Conservation (phyloP, 2,797 vertebrate species). For the Sebastes iracundus region DNA sequence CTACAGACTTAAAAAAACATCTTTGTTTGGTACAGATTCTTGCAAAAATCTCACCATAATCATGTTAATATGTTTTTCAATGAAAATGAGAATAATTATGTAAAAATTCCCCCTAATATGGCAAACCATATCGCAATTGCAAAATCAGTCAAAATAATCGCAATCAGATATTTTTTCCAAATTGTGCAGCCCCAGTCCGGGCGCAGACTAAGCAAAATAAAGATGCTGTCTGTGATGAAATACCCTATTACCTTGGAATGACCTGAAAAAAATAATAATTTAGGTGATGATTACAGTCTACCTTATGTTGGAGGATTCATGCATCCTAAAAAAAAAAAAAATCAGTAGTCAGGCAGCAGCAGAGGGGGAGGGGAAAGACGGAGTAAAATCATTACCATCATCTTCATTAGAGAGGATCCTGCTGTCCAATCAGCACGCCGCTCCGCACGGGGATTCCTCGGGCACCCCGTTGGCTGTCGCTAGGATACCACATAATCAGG, state of each 20-base stretch:
- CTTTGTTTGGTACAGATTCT: too few species aligned
- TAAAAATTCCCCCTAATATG: too few species aligned
- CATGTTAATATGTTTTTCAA: too few species aligned
- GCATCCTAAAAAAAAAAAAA: constrained; percentile 40
- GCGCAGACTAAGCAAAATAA: background rate
- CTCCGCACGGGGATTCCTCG: constrained; percentile 76
- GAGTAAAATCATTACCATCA: constrained; percentile 82
- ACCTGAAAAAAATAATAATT: constrained; percentile 2
- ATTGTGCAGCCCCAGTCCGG: background rate
- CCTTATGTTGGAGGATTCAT: constrained; percentile 23
- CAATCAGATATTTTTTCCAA: too few species aligned
- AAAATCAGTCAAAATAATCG: too few species aligned
- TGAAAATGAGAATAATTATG: too few species aligned
- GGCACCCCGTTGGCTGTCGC: constrained; percentile 85
- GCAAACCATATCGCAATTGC: too few species aligned
- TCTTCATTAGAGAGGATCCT: constrained; percentile 83
- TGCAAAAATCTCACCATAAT: too few species aligned
- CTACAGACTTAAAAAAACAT: too few species aligned
- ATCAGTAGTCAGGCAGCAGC: constrained; percentile 58
- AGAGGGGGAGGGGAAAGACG: constrained; percentile 73
- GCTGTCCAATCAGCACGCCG: constrained; percentile 77
- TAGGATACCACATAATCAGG: constrained; percentile 88
- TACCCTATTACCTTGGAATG: background rate
- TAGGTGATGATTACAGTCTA: background rate
- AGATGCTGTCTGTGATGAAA: constrained; percentile 13